Base-by-base conservation (phyloP, 2,113 vertebrate genomes). In the Malurus melanocephalus region DNA sequence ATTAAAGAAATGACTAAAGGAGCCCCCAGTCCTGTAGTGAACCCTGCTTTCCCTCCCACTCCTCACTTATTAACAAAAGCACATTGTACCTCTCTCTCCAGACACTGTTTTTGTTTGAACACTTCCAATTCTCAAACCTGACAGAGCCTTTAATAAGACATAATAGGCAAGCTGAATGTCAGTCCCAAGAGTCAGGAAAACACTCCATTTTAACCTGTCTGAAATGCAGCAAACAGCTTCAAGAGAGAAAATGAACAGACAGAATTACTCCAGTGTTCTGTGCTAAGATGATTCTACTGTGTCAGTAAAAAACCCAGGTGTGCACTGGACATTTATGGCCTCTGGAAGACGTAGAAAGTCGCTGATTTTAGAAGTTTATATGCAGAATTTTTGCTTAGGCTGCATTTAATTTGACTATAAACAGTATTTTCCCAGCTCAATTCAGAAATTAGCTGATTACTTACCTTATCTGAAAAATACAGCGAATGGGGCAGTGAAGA, bases 51-150 rank as follows among this genome's bases (percentile, higher is more conserved):
- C n/a, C 60, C 20, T 72, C 66, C 38, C 43, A 81, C 49, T 75
- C 46, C 33, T 80, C 66, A 20, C 56, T 72, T 65, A 80, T 5
- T 72, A 84, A 42, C 13, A 69, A 26, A 90, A 87, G 23, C 53
- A 45, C 42, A 55, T 65, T 59, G 73, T 56, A 49, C 65, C 40
- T 80, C 53, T 62, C 35, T 71, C 78, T 81, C 80, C 57, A 87
- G 79, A 95, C 85, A 72, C 20, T 87, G 88, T 76, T 92, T 95
- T 91, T 87, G 92, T 93, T 94, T 81, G 83, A 93, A 88, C 52
- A 38, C 74, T 88, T 80, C 52, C 68, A 62, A 80, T 90, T 91
- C 88, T 92, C 82, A 80, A 86, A 92, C 51, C 59, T 95, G 88
- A 93, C 92, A 89, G 79, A 90, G 66, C 65, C 67, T 93, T 94